Percentiles rank a stretch among this genome's conserved stretches.
These are phyloP conservation scores for Alexandromys fortis DNA, from an alignment of 2,113 vertebrate genomes.

Conservation along the genomic window DNA sequence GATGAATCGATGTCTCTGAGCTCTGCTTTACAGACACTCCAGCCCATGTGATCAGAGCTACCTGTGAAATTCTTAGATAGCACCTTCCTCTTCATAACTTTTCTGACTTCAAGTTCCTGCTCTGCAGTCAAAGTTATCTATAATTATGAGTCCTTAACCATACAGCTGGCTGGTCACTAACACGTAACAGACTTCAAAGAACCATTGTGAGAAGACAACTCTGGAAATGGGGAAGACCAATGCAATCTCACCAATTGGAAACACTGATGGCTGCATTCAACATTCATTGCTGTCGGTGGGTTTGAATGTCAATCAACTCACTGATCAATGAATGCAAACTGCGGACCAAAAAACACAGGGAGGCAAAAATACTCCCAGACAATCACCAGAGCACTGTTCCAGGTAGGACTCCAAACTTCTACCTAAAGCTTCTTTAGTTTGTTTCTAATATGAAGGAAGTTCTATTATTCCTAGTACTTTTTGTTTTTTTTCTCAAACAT, in stretches of 20 bases:
- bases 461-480: slow-evolving; percentile 10
- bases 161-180: not conserved
- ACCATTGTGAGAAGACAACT: slow-evolving; percentile 20
- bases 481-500: not conserved
- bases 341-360: slow-evolving; percentile 91
- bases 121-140: not conserved
- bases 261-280: slow-evolving; percentile 97
- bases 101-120: slow-evolving; percentile 8
- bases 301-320: slow-evolving; percentile 93
- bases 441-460: slow-evolving; percentile 21
- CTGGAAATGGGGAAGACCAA: not conserved
- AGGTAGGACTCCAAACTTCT: not conserved
- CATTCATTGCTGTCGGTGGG: slow-evolving; percentile 99
- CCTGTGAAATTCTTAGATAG: not conserved
- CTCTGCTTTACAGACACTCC: not conserved
- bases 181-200: slow-evolving; percentile 44
- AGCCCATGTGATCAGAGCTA: not conserved
- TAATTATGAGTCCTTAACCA: not conserved
- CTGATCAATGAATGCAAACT: slow-evolving; percentile 99
- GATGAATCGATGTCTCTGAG: not conserved
- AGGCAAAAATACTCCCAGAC: not conserved
- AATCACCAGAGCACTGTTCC: not conserved
- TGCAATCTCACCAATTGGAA: slow-evolving; percentile 28
- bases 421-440: slow-evolving; percentile 17
- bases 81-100: not conserved